Evolutionary conservation across 2,888 invertebrate genomes (phyloP), one percentile per base, ranked within the genome.

Genomic region (Phorcus lineatus): DNA sequence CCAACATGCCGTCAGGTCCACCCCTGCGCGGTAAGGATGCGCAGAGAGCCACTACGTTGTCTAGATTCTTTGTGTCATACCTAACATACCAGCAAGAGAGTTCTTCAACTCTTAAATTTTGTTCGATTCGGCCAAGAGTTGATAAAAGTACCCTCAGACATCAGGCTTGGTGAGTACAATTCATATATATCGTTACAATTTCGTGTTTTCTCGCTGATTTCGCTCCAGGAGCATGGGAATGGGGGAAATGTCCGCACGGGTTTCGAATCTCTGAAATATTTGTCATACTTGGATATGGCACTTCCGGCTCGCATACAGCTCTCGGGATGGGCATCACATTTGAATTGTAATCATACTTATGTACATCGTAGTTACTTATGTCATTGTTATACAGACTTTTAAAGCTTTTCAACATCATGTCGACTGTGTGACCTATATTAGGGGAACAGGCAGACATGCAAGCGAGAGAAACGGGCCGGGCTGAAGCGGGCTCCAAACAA

Each of bases 1-100:
- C 76, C 76, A 55, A 76, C 53, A 31, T 76, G 54, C 54, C 31
- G 24, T 24, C 76, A 76, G 76, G 54, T 76, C 54, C 88, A 83
- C 88, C 89, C 89, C 85, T 91, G 91, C 91, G 92, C 91, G 85
- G 85, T 80, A 81, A 79, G 52, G 84, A 84, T 90, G 92, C 91
- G 92, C 92, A 91, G 79, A 88, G 82, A 85, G 80, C 83, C 82
- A 83, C 88, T 96, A 96, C 97, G 97, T 97, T 96, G 96, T 97
- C 96, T 95, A 95, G 96, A 97, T 97, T 97, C 97, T 97, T 97
- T 97, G 96, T 97, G 96, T 96, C 97, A 97, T 97, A 97, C 97
- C 96, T 96, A 95, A 96, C 97, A 97, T 97, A 96, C 97, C 97
- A 96, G 94, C 94, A 94, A 94, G 94, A 94, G 94, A 94, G 86